Evolutionary conservation across 2,888 invertebrate species (phyloP).

Genomic region (Conops quadrifasciatus): DNA sequence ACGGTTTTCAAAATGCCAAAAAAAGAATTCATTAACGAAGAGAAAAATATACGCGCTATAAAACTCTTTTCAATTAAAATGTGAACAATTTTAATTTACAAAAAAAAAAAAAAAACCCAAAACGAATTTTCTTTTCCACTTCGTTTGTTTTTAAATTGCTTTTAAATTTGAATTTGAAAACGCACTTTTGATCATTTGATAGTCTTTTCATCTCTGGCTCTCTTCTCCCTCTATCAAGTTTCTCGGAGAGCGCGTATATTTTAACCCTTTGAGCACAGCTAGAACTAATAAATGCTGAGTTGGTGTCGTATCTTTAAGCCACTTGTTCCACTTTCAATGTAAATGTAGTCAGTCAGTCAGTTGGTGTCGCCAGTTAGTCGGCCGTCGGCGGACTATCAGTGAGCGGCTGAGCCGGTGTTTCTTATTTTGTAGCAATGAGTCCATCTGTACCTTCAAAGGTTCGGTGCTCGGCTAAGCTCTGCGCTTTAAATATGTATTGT

Average conservation of each 20-base stretch:
- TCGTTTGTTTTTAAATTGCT: too few species aligned
- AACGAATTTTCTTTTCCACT: too few species aligned
- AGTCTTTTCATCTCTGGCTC: background rate
- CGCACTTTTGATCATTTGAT: background rate
- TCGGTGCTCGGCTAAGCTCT: background rate
- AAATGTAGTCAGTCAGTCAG: background rate
- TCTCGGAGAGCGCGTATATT: constrained; percentile 43
- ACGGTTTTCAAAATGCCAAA: background rate
- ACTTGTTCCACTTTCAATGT: constrained; percentile 12
- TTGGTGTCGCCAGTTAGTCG: background rate
- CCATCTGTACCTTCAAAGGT: too few species aligned
- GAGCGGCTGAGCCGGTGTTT: too few species aligned
- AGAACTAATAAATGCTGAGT: constrained; percentile 64
- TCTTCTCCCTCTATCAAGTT: background rate
- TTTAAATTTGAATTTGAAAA: background rate
- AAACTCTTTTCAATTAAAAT: too few species aligned
- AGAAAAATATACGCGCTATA: constrained; percentile 38
- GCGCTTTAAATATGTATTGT: background rate
- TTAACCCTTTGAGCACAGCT: constrained; percentile 49
- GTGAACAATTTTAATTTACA: too few species aligned
- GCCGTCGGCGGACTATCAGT: constrained; percentile 21
- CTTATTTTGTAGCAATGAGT: too few species aligned
- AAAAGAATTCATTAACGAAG: constrained; percentile 15
- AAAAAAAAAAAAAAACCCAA: too few species aligned
- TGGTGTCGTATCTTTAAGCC: constrained; percentile 50